These are phyloP conservation scores for Melopsittacus undulatus DNA, from an alignment of 2,797 vertebrate genomes.

Conservation along the genomic window DNA sequence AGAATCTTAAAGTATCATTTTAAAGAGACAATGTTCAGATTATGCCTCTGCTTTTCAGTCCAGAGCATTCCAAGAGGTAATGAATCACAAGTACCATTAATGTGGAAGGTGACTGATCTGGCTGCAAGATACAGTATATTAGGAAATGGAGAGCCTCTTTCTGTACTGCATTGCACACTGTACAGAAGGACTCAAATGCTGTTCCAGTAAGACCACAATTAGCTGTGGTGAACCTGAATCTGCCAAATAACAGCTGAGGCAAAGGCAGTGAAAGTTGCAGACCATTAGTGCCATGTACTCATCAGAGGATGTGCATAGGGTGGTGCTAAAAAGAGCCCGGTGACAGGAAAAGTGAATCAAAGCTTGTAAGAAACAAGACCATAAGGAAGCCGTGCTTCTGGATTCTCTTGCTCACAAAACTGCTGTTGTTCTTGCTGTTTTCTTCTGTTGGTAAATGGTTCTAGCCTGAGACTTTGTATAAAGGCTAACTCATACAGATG, in stretches of 20 bases:
- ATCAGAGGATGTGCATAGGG: rapidly evolving
- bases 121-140: not conserved
- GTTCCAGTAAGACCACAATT: not conserved
- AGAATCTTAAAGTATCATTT: not conserved
- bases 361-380: not conserved
- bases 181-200: not conserved
- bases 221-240: not conserved
- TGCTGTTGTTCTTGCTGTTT: not conserved
- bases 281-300: not conserved
- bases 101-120: rapidly evolving
- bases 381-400: not conserved
- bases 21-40: not conserved
- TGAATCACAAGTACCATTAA: not conserved
- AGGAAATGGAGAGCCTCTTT: not conserved
- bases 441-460: not conserved
- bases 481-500: not conserved
- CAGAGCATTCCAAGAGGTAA: not conserved
- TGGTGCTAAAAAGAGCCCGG: not conserved
- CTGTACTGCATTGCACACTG: not conserved
- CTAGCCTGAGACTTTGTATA: not conserved
- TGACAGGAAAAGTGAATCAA: not conserved
- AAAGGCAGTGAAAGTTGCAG: not conserved
- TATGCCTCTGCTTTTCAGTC: not conserved
- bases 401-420: not conserved
- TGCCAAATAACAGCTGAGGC: not conserved